Conservation (phyloP, 2,888 invertebrate species). For the Diaphora mendica region DNA sequence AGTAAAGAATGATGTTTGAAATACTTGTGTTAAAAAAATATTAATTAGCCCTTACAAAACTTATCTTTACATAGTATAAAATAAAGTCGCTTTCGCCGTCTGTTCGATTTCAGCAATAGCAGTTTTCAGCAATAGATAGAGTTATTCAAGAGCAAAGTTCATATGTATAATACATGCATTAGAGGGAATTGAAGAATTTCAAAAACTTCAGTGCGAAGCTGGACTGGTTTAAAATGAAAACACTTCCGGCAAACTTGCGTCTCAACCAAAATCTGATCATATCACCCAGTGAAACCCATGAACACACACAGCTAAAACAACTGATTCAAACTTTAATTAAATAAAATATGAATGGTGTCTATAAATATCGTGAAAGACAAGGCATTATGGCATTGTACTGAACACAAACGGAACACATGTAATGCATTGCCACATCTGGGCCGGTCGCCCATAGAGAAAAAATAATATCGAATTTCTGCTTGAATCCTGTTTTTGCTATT, state of each 20-base stretch:
- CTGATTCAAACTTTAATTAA: slow-evolving; percentile 47
- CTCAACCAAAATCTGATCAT: not conserved
- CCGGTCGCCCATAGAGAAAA: slow-evolving; percentile 47
- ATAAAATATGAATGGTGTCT: slow-evolving; percentile 61
- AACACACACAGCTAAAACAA: slow-evolving; percentile 29
- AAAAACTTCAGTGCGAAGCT: too few species aligned
- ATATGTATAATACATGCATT: too few species aligned
- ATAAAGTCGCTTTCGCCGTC: too few species aligned
- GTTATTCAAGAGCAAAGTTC: too few species aligned
- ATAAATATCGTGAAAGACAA: slow-evolving; percentile 61
- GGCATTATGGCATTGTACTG: slow-evolving; percentile 57
- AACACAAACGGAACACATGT: slow-evolving; percentile 71
- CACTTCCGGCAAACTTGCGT: too few species aligned
- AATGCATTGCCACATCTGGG: slow-evolving; percentile 73
- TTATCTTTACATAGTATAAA: not conserved
- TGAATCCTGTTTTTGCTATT: slow-evolving; percentile 60
- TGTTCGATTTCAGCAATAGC: too few species aligned
- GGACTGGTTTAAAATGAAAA: not conserved
- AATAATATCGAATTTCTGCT: slow-evolving; percentile 70
- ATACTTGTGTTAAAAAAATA: too few species aligned
- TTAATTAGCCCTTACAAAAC: not conserved
- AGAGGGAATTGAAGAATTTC: too few species aligned
- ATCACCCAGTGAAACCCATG: not conserved
- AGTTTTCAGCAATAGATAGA: too few species aligned
- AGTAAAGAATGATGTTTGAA: too few species aligned